These are phyloP conservation scores for Xiphophorus maculatus DNA, from an alignment of 2,113 vertebrate species.

Conservation along the genomic window DNA sequence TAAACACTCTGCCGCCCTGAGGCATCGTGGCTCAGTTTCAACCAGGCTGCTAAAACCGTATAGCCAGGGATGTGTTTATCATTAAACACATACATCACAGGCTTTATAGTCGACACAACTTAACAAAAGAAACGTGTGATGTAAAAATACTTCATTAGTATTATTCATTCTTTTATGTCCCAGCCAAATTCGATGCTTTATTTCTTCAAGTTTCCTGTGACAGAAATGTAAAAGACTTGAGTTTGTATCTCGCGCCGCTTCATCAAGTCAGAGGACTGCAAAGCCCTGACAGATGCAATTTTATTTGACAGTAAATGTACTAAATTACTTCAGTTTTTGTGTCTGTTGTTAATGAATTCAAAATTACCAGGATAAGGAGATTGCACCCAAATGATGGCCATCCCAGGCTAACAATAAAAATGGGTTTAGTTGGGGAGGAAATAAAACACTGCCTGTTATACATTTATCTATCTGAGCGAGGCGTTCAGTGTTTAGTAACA, in stretches of 20 bases:
- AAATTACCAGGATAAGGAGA: background rate
- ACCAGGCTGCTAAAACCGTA: background rate
- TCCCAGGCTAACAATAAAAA: too few species aligned
- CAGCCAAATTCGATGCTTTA: background rate
- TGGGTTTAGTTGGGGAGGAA: too few species aligned
- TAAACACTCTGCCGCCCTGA: slow-evolving; percentile 15
- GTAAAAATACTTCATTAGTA: background rate
- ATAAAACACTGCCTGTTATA: too few species aligned
- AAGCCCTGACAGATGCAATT: background rate
- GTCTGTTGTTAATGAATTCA: background rate
- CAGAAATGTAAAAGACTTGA: too few species aligned
- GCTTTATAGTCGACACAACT: background rate
- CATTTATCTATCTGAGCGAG: too few species aligned
- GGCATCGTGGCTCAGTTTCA: background rate
- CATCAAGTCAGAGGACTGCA: too few species aligned
- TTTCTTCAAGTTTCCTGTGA: too few species aligned
- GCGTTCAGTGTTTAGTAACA: too few species aligned
- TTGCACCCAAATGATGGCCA: too few species aligned
- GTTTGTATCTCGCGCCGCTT: too few species aligned
- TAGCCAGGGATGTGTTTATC: background rate
- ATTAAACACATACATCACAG: background rate
- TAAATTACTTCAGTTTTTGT: background rate
- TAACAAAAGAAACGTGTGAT: background rate
- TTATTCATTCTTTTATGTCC: too few species aligned
- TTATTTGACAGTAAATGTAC: background rate